A percentile compares a stretch with the other conserved stretches of the same genome.
Evolutionary conservation across 1,140 invertebrate species (phyloP).

Genomic region (Chlorops oryzae): DNA sequence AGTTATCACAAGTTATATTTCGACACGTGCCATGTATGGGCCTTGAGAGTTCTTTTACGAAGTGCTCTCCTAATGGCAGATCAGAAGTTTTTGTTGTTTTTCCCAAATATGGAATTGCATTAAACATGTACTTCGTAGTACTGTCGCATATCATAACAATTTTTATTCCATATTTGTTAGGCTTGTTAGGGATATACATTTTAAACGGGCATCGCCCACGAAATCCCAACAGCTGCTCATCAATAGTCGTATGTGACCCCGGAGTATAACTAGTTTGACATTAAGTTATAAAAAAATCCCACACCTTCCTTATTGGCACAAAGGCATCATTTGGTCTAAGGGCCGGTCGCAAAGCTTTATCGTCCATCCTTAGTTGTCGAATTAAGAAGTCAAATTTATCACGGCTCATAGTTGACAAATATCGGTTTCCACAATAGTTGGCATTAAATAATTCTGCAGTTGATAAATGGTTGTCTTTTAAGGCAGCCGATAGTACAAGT

Average conservation of each 20-base stretch:
- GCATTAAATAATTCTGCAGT: constrained; percentile 5
- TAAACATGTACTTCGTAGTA: too few relatives aligned
- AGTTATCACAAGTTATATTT: too few relatives aligned
- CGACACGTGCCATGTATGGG: constrained; percentile 1
- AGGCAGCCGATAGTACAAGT: neutral
- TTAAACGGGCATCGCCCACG: too few relatives aligned
- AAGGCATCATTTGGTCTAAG: constrained; percentile 2
- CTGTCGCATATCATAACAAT: too few relatives aligned
- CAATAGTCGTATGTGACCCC: constrained; percentile 2
- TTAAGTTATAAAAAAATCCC: constrained; percentile 6
- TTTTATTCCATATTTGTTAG: too few relatives aligned
- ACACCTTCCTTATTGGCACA: neutral
- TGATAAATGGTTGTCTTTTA: constrained; percentile 7
- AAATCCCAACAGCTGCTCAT: neutral
- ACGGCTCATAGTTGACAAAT: neutral
- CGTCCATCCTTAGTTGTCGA: neutral
- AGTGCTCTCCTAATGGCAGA: constrained; percentile 1
- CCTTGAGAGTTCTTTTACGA: constrained; percentile 3
- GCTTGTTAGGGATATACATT: too few relatives aligned
- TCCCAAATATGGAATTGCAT: too few relatives aligned
- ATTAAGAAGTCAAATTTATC: constrained; percentile 6
- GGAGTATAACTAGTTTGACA: constrained; percentile 4
- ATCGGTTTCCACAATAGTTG: neutral
- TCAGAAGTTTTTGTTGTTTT: too few relatives aligned
- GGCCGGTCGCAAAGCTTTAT: constrained; percentile 4